These are phyloP conservation scores for Turdus rufiventris DNA, from an alignment of 2,113 vertebrate genomes.

Conservation along the genomic window DNA sequence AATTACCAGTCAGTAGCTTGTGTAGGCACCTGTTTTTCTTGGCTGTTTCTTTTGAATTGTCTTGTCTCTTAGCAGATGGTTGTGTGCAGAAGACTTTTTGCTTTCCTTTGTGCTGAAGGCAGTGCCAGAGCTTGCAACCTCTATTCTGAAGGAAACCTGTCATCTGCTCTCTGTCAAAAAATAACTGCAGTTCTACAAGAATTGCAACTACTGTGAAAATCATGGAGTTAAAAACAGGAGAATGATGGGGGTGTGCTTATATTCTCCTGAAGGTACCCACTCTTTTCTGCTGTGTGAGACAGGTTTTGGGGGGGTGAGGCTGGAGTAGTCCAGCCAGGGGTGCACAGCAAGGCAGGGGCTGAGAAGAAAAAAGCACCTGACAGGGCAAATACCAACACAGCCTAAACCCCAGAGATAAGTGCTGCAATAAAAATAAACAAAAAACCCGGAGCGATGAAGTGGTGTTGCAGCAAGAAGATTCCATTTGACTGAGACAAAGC, in stretches of 20 bases:
- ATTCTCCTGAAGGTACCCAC: too few relatives aligned
- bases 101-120: neutral
- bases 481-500: neutral
- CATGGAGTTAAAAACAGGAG: neutral
- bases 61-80: neutral
- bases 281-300: neutral
- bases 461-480: neutral
- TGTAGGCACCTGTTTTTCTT: neutral
- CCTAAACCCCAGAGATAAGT: neutral
- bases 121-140: neutral
- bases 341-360: neutral
- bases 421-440: neutral
- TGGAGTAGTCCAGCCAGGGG: neutral
- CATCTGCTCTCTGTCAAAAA: neutral
- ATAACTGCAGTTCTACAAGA: neutral
- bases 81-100: neutral
- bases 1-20: neutral
- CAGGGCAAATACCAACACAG: neutral
- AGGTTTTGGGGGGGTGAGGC: neutral
- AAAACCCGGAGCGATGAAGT: accelerated
- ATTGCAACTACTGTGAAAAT: neutral
- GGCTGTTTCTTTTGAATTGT: neutral
- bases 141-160: neutral
- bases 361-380: neutral
- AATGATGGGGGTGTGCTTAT: neutral